Evolutionary conservation across 2,888 invertebrate genomes (phyloP).

Genomic region (Mythimna vitellina): DNA sequence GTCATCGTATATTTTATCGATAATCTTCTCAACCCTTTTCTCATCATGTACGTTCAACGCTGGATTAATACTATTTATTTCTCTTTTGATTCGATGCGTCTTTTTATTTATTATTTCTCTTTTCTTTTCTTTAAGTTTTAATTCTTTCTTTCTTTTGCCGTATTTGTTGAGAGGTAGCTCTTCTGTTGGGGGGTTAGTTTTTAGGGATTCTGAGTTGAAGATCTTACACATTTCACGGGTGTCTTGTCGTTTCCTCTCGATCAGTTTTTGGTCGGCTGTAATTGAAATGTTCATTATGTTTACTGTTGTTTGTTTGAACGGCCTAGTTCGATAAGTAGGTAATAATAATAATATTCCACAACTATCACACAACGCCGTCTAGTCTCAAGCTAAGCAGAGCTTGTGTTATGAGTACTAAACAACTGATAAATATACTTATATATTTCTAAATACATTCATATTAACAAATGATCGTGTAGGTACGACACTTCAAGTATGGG

Average conservation of each 20-base stretch:
- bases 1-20: slow-evolving; percentile 83
- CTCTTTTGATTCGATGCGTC: slow-evolving; percentile 64
- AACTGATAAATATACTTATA: too few species aligned
- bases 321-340: not conserved
- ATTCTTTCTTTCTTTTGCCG: slow-evolving; percentile 31
- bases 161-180: slow-evolving; percentile 31
- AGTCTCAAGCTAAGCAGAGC: too few species aligned
- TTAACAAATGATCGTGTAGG: too few species aligned
- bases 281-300: slow-evolving; percentile 20
- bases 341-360: too few species aligned
- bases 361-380: too few species aligned
- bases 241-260: slow-evolving; percentile 82
- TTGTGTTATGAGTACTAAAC: too few species aligned
- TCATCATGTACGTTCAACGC: slow-evolving; percentile 69
- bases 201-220: slow-evolving; percentile 77
- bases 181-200: slow-evolving; percentile 30
- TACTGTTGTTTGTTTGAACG: not conserved
- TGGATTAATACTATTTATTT: slow-evolving; percentile 62
- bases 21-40: slow-evolving; percentile 77
- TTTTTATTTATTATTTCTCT: slow-evolving; percentile 10
- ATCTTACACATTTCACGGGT: slow-evolving; percentile 83
- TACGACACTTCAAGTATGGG: too few species aligned
- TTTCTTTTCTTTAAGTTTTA: slow-evolving; percentile 22
- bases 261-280: slow-evolving; percentile 79
- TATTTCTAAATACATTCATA: too few species aligned